A percentile compares a stretch with the other conserved stretches of the same genome.
These are phyloP conservation scores for Boloria selene DNA, from an alignment of 2,888 invertebrate genomes.

Conservation along the genomic window DNA sequence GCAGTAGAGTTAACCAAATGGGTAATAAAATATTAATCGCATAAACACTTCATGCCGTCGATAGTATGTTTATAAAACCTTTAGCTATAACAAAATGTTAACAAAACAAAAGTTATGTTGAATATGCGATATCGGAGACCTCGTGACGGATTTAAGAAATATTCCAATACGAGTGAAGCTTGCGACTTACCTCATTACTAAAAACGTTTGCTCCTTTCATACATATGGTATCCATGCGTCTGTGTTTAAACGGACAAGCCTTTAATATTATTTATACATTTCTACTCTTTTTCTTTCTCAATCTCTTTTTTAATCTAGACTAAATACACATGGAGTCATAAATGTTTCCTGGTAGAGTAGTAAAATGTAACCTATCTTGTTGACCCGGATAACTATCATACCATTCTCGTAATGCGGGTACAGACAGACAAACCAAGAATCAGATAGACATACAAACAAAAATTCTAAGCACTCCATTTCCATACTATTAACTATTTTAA, in stretches of 20 bases:
- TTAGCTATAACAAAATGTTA: slow-evolving; percentile 21
- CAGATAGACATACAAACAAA: no score
- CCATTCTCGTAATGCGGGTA: no score
- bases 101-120: slow-evolving; percentile 21
- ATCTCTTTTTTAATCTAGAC: background rate
- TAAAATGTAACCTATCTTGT: no score
- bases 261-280: no score
- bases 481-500: no score
- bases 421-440: no score
- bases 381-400: no score
- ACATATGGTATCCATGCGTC: slow-evolving; percentile 4
- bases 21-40: background rate
- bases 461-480: no score
- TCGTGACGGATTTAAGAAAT: slow-evolving; percentile 54
- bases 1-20: no score
- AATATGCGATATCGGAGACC: slow-evolving; percentile 45
- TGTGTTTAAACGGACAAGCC: background rate
- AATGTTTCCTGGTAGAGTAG: no score
- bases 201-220: slow-evolving; percentile 31
- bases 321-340: no score
- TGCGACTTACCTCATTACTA: slow-evolving; percentile 51
- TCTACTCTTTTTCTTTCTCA: background rate
- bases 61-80: background rate
- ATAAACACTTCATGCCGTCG: no score
- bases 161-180: slow-evolving; percentile 26